Evolutionary conservation across 1,140 invertebrate genomes (phyloP).

Genomic region (Microplitis mediator): DNA sequence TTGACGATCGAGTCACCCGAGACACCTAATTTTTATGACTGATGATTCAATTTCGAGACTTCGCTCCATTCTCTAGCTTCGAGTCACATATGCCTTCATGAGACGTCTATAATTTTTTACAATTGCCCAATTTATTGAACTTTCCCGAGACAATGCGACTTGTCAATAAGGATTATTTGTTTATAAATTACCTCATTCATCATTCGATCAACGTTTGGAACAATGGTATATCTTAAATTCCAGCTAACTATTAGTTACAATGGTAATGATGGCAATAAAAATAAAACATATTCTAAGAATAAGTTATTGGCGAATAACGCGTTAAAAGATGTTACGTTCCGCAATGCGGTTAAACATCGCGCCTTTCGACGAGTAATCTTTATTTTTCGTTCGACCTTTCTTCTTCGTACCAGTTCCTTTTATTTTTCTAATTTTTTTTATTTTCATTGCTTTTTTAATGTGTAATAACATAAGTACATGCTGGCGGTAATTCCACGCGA

Average conservation of each 20-base stretch:
- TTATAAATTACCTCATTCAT: no score
- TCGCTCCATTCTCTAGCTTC: no score
- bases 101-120: neutral
- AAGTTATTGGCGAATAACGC: conserved; percentile 58
- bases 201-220: no score
- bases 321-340: conserved; percentile 55
- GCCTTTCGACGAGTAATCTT: neutral
- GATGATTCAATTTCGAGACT: conserved; percentile 46
- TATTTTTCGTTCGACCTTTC: conserved; percentile 13
- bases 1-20: conserved; percentile 23
- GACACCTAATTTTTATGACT: conserved; percentile 19
- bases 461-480: conserved; percentile 36
- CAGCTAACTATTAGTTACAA: no score
- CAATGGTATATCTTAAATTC: no score
- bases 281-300: conserved; percentile 37
- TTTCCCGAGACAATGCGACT: no score
- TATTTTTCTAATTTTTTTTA: conserved; percentile 2
- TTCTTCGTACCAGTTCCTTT: neutral
- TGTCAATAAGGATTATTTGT: no score
- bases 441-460: conserved; percentile 29
- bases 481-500: conserved; percentile 24
- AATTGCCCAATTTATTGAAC: neutral
- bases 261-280: neutral
- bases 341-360: conserved; percentile 50
- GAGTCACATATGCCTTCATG: neutral